phyloP scores from a whole-genome alignment of 2,888 invertebrate genomes.

The Linnaemya vulpina region DNA sequence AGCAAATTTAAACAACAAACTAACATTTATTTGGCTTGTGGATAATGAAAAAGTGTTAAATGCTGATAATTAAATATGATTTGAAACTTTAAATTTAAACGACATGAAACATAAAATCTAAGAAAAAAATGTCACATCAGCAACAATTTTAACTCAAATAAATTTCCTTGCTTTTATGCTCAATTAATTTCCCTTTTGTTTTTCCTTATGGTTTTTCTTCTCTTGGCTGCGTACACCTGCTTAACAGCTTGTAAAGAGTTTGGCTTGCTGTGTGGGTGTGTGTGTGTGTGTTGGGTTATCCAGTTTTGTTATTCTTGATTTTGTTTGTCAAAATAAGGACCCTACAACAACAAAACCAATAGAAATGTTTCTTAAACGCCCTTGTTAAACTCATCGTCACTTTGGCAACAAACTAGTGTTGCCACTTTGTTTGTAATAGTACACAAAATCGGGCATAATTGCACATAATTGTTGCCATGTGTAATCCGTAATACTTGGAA shows the following conservation, averaged over 20 bases:
- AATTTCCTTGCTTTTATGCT: background rate
- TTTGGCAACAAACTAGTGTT: constrained; percentile 48
- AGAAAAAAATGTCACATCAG: background rate
- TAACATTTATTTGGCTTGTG: background rate
- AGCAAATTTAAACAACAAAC: background rate
- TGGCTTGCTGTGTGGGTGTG: constrained; percentile 18
- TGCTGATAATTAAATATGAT: background rate
- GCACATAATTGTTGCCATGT: no score
- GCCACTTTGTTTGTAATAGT: background rate
- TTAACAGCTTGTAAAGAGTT: constrained; percentile 3
- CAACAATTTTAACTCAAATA: background rate
- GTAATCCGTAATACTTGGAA: no score
- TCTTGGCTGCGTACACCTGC: constrained; percentile 25
- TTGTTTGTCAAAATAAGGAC: constrained; percentile 47
- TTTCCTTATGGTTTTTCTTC: constrained; percentile 28
- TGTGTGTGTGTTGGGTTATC: no score
- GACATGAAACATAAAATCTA: background rate
- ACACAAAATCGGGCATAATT: background rate
- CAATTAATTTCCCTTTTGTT: constrained; percentile 42
- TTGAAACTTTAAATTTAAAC: background rate
- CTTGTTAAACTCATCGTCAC: constrained; percentile 62
- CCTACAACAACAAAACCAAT: constrained; percentile 35
- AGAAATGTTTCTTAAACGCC: constrained; percentile 55
- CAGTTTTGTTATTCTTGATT: constrained; percentile 48
- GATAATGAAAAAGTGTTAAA: background rate